Evolutionary conservation across 2,113 vertebrate species (phyloP).

Genomic region (Macrotis lagotis): DNA sequence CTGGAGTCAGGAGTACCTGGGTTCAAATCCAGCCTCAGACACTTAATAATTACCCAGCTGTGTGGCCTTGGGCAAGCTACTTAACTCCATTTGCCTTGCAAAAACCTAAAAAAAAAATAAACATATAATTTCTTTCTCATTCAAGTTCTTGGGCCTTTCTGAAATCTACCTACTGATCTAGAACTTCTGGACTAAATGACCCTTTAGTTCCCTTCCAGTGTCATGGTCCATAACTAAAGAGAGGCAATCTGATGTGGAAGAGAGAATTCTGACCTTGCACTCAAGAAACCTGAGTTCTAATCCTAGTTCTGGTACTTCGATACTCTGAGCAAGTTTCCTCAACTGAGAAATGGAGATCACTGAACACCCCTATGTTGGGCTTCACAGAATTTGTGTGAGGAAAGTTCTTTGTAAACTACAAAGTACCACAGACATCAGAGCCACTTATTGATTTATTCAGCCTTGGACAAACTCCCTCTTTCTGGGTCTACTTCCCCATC

Average conservation of each 20-base stretch:
- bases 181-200: background rate
- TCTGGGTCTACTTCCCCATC: background rate
- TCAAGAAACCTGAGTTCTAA: background rate
- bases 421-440: background rate
- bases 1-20: too few relatives aligned
- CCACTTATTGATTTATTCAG: background rate
- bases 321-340: background rate
- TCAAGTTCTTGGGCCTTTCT: background rate
- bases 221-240: background rate
- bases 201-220: background rate
- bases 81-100: too few relatives aligned
- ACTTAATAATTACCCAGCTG: too few relatives aligned
- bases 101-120: too few relatives aligned
- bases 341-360: background rate
- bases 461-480: background rate
- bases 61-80: too few relatives aligned
- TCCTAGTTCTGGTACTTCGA: background rate
- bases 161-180: background rate
- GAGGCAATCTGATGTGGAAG: background rate
- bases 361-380: background rate
- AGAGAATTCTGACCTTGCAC: background rate
- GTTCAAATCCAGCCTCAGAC: too few relatives aligned
- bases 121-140: background rate
- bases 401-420: background rate
- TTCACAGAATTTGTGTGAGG: background rate